phyloP scores from a whole-genome alignment of 1,140 invertebrate genomes.

The Calosoma granatense region DNA sequence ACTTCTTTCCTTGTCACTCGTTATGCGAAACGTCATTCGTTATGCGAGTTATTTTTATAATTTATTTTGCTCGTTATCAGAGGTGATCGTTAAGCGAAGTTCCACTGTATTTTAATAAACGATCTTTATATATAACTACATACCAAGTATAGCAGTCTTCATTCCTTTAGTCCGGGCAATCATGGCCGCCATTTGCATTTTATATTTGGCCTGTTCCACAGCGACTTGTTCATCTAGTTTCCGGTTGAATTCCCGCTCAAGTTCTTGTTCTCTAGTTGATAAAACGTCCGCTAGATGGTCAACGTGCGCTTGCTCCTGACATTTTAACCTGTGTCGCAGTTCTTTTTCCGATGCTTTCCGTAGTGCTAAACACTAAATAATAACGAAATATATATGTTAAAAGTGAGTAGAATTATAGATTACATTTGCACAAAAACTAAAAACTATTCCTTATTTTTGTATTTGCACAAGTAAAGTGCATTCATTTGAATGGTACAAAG shows the following conservation, averaged over 20 bases:
- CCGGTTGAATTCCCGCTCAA: conserved; percentile 49
- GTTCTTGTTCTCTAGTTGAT: conserved; percentile 56
- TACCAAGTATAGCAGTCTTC: conserved; percentile 76
- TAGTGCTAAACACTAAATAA: conserved; percentile 47
- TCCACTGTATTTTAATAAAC: no score
- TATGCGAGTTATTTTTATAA: no score
- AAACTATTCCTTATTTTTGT: no score
- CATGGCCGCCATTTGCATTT: conserved; percentile 68
- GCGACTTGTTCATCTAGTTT: conserved; percentile 60
- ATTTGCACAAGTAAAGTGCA: no score
- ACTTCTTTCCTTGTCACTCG: no score
- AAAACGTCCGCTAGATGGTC: conserved; percentile 73
- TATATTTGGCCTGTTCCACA: conserved; percentile 56
- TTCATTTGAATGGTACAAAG: no score
- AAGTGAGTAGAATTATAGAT: not conserved
- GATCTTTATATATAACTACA: no score
- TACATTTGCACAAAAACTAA: not conserved
- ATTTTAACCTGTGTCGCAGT: conserved; percentile 62
- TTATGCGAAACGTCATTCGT: no score
- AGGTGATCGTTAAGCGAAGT: no score
- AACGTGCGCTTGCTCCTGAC: conserved; percentile 70
- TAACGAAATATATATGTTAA: conserved; percentile 12
- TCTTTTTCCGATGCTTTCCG: conserved; percentile 60
- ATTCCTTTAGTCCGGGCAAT: conserved; percentile 79
- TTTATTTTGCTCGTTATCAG: no score